Conservation (phyloP, 2,888 invertebrate species). For the Netelia melanura region DNA sequence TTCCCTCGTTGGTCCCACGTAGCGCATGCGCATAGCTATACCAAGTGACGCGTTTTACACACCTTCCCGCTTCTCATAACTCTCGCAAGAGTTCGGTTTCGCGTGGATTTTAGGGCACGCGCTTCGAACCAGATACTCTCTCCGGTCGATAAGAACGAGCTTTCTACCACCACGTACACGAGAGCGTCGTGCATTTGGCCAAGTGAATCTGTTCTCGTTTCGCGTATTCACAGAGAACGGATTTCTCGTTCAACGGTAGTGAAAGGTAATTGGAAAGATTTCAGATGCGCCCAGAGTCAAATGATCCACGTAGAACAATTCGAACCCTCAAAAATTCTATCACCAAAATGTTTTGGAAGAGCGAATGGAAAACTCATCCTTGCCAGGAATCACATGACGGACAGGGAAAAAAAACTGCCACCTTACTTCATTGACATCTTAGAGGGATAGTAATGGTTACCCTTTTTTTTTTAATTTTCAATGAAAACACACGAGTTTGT, state of each 20-base stretch:
- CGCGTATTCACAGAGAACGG: neutral
- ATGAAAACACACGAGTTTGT: too few relatives aligned
- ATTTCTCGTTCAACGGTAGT: neutral
- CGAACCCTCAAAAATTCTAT: too few relatives aligned
- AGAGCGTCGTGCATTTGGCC: slow-evolving; percentile 15
- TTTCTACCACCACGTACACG: slow-evolving; percentile 59
- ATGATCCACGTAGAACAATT: too few relatives aligned
- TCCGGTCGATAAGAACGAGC: slow-evolving; percentile 66
- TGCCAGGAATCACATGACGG: too few relatives aligned
- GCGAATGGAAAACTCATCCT: too few relatives aligned
- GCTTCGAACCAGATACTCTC: slow-evolving; percentile 36
- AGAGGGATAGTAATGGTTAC: too few relatives aligned
- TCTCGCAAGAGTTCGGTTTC: slow-evolving; percentile 37
- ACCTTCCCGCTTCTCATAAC: slow-evolving; percentile 48
- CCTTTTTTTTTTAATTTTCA: too few relatives aligned
- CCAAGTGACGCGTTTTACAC: neutral
- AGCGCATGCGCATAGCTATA: neutral
- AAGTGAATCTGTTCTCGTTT: slow-evolving; percentile 13
- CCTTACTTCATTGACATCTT: too few relatives aligned
- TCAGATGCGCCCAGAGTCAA: too few relatives aligned
- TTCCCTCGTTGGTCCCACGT: slow-evolving; percentile 12
- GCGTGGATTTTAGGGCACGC: slow-evolving; percentile 46
- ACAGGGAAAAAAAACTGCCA: too few relatives aligned
- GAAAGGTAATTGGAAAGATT: slow-evolving; percentile 11
- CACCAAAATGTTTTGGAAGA: too few relatives aligned